Conservation (phyloP, 2,888 invertebrate species). For the Tinea semifulvella region DNA sequence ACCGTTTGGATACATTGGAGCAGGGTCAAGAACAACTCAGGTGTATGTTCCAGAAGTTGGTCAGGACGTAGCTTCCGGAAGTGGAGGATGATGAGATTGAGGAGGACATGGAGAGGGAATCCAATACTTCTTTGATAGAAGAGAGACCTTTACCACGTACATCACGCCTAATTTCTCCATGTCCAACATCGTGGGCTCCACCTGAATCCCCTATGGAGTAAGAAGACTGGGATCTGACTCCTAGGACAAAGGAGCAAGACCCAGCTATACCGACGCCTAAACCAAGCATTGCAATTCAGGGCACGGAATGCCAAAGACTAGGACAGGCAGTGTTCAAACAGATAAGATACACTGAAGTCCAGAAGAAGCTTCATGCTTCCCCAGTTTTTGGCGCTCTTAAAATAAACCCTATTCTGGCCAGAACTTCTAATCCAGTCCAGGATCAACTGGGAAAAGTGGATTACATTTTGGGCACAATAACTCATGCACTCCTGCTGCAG, state of each 20-base stretch:
- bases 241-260: constrained; percentile 19
- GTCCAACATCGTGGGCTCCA: background rate
- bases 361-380: constrained; percentile 10
- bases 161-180: background rate
- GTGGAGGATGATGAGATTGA: background rate
- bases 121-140: background rate
- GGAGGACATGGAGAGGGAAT: background rate
- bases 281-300: constrained; percentile 16
- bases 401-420: constrained; percentile 17
- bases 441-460: background rate
- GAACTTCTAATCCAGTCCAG: background rate
- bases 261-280: constrained; percentile 18
- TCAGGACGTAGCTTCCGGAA: no score
- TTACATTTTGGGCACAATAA: constrained; percentile 15
- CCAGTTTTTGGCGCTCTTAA: constrained; percentile 14
- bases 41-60: no score
- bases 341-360: constrained; percentile 14
- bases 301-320: constrained; percentile 18
- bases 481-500: constrained; percentile 16
- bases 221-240: constrained; percentile 14
- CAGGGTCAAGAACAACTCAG: background rate
- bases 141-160: no score
- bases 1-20: background rate
- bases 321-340: constrained; percentile 15
- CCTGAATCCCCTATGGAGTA: background rate